Base-by-base conservation (phyloP, 2,797 vertebrate species). In the Takifugu ocellatus region DNA sequence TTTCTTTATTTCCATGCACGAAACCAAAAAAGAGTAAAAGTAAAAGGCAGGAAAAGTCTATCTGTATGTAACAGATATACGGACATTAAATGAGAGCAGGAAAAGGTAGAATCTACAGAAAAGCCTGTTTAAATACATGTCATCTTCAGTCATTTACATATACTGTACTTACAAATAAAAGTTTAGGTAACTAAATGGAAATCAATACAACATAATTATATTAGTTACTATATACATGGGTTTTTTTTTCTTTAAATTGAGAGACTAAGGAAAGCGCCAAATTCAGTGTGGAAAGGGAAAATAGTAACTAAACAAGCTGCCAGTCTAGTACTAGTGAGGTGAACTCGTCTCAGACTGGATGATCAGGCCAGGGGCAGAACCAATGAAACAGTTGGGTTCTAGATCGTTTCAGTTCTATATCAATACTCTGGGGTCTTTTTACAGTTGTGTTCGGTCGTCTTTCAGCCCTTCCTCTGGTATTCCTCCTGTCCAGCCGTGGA, bases 391-490 rank as follows among this genome's bases (percentile, higher is more conserved):
- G 33, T 10, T 33, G 33, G 33, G 31, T 33, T 33, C 31, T 33
- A 33, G 33, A 33, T 33, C 9, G 3, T 10, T 11, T 33, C 33
- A 11, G 54, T 63, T 39, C n/a, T 16, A 45, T 17, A n/a, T 6
- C 5, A 16, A 29, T 29, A 5, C 43, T 17, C 43, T 16, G 43
- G 43, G 5, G 43, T n/a, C n/a, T 31, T 15, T 29, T 90, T 67
- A 92, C 66, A 92, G 78, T 59, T 89, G 61, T 52, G 89, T 92
- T 53, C 86, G 84, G 56, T 88, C 90, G 44, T 81, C 87, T 50
- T 83, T 87, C 46, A 87, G 51, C 49, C 86, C 65, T 42, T 87
- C 63, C 0, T 87, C 87, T 49, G 83, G 66, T 48, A 84, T 66
- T 54, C 71, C 82, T 33, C 70, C 78, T 1, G 52, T 64, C 86